phyloP scores from a whole-genome alignment of 2,113 vertebrate species.

The Corythaeola cristata region DNA sequence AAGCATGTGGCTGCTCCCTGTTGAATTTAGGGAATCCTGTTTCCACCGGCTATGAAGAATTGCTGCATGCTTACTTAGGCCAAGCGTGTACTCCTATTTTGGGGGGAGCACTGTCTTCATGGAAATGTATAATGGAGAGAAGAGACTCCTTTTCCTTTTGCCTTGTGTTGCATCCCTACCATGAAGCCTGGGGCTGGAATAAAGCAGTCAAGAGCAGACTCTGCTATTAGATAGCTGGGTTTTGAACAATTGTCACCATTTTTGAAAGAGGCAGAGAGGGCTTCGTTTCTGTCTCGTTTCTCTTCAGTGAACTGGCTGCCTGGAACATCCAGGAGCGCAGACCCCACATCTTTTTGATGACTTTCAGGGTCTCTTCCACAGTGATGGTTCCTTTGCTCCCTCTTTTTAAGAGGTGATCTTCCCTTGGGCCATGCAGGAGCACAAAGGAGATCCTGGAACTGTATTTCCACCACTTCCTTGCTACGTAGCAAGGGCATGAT shows the following conservation, averaged over 20 bases:
- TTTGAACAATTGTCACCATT: background rate
- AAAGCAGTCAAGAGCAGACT: background rate
- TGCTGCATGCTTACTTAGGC: background rate
- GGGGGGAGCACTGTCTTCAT: background rate
- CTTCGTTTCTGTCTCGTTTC: background rate
- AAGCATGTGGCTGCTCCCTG: background rate
- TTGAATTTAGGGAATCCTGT: background rate
- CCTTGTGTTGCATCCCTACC: background rate
- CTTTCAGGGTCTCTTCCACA: background rate
- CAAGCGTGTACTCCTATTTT: background rate
- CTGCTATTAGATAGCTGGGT: background rate
- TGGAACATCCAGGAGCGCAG: background rate
- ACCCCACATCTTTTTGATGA: background rate
- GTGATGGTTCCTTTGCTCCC: background rate
- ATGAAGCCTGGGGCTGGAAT: background rate
- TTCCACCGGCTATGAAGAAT: background rate
- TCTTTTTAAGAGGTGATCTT: background rate
- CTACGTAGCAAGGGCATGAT: background rate
- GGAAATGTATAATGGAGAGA: background rate
- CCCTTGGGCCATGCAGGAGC: background rate
- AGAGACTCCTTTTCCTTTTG: background rate
- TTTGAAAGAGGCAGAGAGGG: background rate
- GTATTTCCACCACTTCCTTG: background rate
- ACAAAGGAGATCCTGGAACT: background rate
- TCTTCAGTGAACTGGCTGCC: background rate